phyloP scores from a whole-genome alignment of 2,888 invertebrate species.

The Sinotaia quadrata region DNA sequence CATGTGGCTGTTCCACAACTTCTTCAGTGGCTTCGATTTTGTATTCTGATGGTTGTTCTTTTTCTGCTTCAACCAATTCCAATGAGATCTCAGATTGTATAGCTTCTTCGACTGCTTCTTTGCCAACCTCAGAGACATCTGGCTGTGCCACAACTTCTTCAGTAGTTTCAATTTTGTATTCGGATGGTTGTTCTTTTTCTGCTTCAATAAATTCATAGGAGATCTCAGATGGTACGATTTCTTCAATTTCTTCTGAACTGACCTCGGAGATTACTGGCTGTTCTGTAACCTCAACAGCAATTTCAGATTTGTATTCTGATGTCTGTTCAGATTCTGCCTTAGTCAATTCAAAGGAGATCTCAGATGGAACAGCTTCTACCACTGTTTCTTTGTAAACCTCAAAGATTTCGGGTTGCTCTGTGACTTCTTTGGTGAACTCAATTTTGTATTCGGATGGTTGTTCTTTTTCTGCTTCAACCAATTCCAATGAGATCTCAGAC shows the following conservation, averaged over 20 bases:
- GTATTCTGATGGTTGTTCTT: constrained; percentile 28
- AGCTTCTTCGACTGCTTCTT: constrained; percentile 33
- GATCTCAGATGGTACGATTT: constrained; percentile 32
- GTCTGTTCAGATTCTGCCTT: constrained; percentile 29
- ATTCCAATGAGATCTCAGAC: constrained; percentile 36
- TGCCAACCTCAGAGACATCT: constrained; percentile 30
- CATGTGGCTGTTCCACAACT: constrained; percentile 28
- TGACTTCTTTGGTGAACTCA: constrained; percentile 34
- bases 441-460: constrained; percentile 37
- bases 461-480: constrained; percentile 35
- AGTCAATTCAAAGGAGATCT: constrained; percentile 30
- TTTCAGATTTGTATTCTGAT: constrained; percentile 27
- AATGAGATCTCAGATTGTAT: constrained; percentile 33
- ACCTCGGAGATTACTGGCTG: constrained; percentile 31
- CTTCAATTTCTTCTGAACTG: constrained; percentile 29
- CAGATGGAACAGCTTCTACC: constrained; percentile 34
- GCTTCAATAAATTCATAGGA: constrained; percentile 31
- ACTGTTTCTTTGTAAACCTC: constrained; percentile 26
- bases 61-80: constrained; percentile 34
- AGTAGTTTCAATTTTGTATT: constrained; percentile 33
- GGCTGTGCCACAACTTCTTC: constrained; percentile 36
- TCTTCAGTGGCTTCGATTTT: constrained; percentile 35
- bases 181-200: constrained; percentile 26
- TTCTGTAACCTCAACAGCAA: constrained; percentile 31
- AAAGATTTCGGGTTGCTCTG: constrained; percentile 34